Evolutionary conservation across 2,888 invertebrate species (phyloP).

Genomic region (Pegoplata infirma): DNA sequence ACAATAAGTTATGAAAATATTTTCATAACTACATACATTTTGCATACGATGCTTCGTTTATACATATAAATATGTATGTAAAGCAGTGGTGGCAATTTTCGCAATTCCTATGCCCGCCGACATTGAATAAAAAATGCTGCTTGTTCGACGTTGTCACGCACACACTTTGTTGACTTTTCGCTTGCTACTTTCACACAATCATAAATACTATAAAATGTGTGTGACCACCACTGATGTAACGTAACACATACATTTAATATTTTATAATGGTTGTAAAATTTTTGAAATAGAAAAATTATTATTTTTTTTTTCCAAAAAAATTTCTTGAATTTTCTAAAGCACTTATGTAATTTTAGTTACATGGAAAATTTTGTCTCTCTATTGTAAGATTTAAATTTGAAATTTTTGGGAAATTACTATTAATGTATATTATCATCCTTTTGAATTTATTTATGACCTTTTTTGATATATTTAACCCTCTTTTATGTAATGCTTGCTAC

Average conservation of each 20-base stretch:
- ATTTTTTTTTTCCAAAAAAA: not conserved
- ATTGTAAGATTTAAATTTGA: not conserved
- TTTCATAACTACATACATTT: constrained; percentile 29
- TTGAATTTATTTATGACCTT: not conserved
- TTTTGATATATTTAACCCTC: not conserved
- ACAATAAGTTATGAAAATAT: constrained; percentile 61
- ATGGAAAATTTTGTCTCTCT: not conserved
- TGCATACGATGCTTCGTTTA: constrained; percentile 41
- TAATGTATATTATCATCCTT: not conserved
- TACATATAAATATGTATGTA: too few species aligned
- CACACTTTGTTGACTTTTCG: too few species aligned
- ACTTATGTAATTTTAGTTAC: not conserved
- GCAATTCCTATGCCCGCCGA: too few species aligned
- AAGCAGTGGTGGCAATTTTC: too few species aligned
- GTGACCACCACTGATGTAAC: too few species aligned
- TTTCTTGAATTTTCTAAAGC: too few species aligned
- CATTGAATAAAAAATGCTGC: too few species aligned
- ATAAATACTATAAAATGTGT: too few species aligned
- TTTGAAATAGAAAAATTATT: not conserved
- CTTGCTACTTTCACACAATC: too few species aligned
- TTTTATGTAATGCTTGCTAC: too few species aligned
- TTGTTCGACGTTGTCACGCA: too few species aligned
- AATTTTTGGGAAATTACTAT: not conserved
- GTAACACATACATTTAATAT: not conserved
- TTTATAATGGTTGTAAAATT: not conserved